phyloP scores from a whole-genome alignment of 2,113 vertebrate genomes.

The Miniopterus natalensis region DNA sequence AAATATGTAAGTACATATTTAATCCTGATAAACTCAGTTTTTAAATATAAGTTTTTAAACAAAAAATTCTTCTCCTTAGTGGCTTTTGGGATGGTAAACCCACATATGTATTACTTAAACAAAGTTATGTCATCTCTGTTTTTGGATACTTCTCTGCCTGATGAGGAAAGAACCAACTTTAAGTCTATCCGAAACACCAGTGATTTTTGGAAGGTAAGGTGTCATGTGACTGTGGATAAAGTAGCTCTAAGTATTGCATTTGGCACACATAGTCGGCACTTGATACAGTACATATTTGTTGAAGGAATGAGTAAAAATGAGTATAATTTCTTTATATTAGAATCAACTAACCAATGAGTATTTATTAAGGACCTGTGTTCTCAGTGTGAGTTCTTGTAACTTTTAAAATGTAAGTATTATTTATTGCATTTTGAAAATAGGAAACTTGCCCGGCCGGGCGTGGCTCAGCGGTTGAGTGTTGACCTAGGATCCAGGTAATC shows the following conservation, averaged over 20 bases:
- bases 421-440: constrained; percentile 62
- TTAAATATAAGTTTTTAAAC: constrained; percentile 59
- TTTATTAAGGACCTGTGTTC: constrained; percentile 40
- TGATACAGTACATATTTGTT: constrained; percentile 39
- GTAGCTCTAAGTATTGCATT: constrained; percentile 30
- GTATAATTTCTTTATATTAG: constrained; percentile 52
- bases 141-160: constrained; percentile 77
- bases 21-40: constrained; percentile 58
- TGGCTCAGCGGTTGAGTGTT: too few relatives aligned
- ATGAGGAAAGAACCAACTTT: constrained; percentile 61
- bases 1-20: constrained; percentile 55
- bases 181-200: constrained; percentile 75
- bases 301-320: constrained; percentile 57
- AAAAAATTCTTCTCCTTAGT: constrained; percentile 75
- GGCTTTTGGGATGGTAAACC: constrained; percentile 84
- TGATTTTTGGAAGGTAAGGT: constrained; percentile 87
- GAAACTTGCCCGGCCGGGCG: not conserved
- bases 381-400: constrained; percentile 14
- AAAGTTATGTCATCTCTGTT: constrained; percentile 82
- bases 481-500: too few relatives aligned
- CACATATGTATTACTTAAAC: constrained; percentile 85
- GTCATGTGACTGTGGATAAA: not conserved
- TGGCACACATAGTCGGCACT: not conserved
- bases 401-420: not conserved
- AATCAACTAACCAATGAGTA: not conserved